Evolutionary conservation across 2,888 invertebrate genomes (phyloP).

Genomic region (Sphaeridia pumilis): DNA sequence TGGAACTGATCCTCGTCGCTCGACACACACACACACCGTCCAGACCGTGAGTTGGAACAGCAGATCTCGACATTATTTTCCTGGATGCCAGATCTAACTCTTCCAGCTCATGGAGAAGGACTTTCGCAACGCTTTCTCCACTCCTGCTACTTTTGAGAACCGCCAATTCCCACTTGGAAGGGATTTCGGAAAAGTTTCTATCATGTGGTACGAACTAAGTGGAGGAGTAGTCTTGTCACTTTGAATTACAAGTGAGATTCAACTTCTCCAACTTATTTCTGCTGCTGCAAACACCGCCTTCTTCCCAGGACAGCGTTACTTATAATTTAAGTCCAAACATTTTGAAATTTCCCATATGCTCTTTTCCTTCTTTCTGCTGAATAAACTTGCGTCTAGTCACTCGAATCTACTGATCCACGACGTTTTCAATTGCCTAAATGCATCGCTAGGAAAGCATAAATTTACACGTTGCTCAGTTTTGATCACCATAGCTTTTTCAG

Average conservation of each 20-base stretch:
- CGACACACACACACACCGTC: no score
- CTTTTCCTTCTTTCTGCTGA: no score
- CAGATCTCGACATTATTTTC: constrained; percentile 49
- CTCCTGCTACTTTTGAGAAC: background rate
- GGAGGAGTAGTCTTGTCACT: constrained; percentile 56
- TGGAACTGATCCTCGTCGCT: no score
- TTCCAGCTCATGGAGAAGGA: constrained; percentile 51
- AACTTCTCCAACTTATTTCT: constrained; percentile 63
- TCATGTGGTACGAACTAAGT: constrained; percentile 43
- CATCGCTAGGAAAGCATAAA: no score
- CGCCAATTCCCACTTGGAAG: background rate
- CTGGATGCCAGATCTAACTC: constrained; percentile 59
- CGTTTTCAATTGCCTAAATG: no score
- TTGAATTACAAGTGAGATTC: constrained; percentile 55
- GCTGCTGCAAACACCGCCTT: constrained; percentile 32
- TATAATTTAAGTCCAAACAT: no score
- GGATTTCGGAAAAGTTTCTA: constrained; percentile 5
- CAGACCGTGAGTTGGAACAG: constrained; percentile 54
- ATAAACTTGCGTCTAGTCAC: no score
- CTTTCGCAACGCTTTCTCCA: background rate
- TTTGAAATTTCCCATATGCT: no score
- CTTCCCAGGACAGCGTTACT: no score
- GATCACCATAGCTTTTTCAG: no score
- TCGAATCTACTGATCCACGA: no score
- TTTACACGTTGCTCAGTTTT: no score